Evolutionary conservation across 2,113 vertebrate species (phyloP).

Genomic region (Prinia subflava): DNA sequence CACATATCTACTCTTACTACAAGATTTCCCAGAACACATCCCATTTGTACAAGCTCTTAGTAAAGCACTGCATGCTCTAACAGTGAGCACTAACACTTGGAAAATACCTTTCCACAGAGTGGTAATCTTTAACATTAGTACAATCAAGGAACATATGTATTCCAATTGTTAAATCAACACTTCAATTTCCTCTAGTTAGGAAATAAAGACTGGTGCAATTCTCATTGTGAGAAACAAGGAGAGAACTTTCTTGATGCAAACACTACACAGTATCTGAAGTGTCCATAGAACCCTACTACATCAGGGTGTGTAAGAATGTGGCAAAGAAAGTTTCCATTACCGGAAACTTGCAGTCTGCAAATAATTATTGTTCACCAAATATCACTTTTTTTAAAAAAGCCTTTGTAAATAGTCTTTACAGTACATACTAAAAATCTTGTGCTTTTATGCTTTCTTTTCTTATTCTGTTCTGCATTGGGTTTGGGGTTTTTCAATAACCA

Average conservation of each 20-base stretch:
- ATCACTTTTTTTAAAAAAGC: background rate
- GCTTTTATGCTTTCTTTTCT: background rate
- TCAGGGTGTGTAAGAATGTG: background rate
- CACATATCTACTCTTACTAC: background rate
- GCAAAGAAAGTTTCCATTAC: background rate
- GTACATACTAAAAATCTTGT: background rate
- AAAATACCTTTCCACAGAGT: slow-evolving; percentile 2
- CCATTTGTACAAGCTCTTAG: slow-evolving; percentile 1
- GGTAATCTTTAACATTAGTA: slow-evolving; percentile 1
- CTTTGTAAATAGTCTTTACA: background rate
- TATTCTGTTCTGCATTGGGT: background rate
- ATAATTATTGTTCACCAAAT: background rate
- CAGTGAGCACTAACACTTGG: background rate
- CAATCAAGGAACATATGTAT: background rate
- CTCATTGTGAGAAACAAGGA: background rate
- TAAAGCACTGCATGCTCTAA: background rate
- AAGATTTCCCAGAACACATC: background rate
- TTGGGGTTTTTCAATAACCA: background rate
- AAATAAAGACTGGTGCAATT: background rate
- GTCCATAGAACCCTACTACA: background rate
- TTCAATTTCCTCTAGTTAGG: background rate
- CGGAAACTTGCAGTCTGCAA: background rate
- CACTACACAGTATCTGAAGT: background rate
- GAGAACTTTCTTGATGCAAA: background rate
- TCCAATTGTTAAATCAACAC: slow-evolving; percentile 14